These are phyloP conservation scores for Enhydra lutris DNA, from an alignment of 2,113 vertebrate genomes.

Conservation along the genomic window DNA sequence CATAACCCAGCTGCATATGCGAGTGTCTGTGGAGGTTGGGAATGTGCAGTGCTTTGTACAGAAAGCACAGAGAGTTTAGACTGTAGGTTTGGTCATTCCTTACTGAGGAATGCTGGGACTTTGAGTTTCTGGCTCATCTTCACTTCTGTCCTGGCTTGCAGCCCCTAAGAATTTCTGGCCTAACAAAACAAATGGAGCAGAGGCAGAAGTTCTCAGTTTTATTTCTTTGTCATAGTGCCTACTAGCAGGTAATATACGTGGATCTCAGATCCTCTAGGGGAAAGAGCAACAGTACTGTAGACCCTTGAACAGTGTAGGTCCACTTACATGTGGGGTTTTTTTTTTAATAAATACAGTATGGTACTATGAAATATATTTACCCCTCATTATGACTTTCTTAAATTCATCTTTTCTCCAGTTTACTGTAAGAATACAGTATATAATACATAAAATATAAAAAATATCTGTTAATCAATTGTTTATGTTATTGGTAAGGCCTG, in stretches of 20 bases:
- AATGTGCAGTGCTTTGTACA: constrained; percentile 23
- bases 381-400: background rate
- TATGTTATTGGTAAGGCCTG: background rate
- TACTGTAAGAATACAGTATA: background rate
- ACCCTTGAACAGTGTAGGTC: background rate
- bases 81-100: constrained; percentile 17
- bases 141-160: background rate
- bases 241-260: background rate
- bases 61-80: background rate
- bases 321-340: background rate
- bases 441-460: background rate
- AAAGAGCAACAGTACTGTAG: background rate
- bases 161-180: background rate
- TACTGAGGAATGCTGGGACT: background rate
- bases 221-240: background rate
- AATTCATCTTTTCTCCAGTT: background rate
- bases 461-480: background rate
- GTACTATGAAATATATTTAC: background rate
- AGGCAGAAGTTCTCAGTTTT: background rate
- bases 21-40: constrained; percentile 35
- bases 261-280: background rate
- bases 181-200: background rate
- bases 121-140: background rate
- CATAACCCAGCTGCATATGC: background rate
- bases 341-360: background rate